A percentile compares a stretch with the other conserved stretches of the same genome.
Conservation (phyloP, 2,113 vertebrate species). For the Hiodon alosoides region DNA sequence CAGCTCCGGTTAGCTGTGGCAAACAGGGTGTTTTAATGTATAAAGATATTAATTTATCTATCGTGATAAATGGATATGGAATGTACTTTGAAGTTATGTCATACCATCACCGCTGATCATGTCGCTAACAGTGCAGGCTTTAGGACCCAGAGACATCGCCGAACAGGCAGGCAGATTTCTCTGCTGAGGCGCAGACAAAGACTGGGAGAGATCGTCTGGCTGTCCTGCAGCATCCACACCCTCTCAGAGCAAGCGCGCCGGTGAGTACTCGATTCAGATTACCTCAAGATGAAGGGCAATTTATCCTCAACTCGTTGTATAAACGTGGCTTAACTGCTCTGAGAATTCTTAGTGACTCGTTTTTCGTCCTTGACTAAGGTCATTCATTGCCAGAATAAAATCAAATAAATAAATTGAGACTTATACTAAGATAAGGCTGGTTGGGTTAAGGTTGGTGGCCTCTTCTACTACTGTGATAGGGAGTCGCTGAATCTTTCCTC, state of each 20-base stretch:
- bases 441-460: too few species aligned
- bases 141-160: constrained; percentile 62
- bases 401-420: constrained; percentile 11
- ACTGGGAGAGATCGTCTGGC: constrained; percentile 51
- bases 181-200: constrained; percentile 58
- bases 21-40: too few species aligned
- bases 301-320: background rate
- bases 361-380: constrained; percentile 14
- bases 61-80: too few species aligned
- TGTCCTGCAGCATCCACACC: constrained; percentile 61
- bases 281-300: constrained; percentile 2
- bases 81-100: background rate
- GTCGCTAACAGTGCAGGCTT: constrained; percentile 35
- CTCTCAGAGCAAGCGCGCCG: constrained; percentile 52
- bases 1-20: too few species aligned
- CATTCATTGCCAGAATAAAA: background rate
- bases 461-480: too few species aligned
- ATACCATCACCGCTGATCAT: background rate
- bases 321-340: background rate
- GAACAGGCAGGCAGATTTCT: constrained; percentile 43
- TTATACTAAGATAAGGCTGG: background rate
- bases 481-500: too few species aligned
- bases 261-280: constrained; percentile 46
- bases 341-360: background rate
- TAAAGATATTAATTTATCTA: too few species aligned